A percentile compares a stretch with the other conserved stretches of the same genome.
These are phyloP conservation scores for Suricata suricatta DNA, from an alignment of 2,113 vertebrate genomes.

Conservation along the genomic window DNA sequence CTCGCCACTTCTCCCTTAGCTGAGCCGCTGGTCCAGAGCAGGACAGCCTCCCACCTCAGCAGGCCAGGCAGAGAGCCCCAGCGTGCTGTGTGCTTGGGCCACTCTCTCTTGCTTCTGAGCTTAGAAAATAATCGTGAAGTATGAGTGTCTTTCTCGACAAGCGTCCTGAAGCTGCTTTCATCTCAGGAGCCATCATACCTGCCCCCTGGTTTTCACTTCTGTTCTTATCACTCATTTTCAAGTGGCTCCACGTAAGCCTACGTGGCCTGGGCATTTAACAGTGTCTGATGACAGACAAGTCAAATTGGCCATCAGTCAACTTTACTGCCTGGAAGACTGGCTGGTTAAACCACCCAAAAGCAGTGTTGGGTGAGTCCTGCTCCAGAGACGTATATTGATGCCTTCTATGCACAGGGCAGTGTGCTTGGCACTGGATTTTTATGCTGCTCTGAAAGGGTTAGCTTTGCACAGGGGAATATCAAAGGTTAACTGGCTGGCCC, in stretches of 20 bases:
- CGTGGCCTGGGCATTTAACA: not conserved
- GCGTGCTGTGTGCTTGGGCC: not conserved
- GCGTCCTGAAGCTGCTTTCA: not conserved
- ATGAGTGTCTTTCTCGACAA: not conserved
- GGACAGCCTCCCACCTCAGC: not conserved
- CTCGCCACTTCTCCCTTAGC: not conserved
- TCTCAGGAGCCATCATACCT: not conserved
- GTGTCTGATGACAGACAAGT: not conserved
- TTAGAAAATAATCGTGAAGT: not conserved
- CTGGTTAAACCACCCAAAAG: not conserved
- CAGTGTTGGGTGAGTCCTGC: not conserved
- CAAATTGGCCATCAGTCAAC: not conserved
- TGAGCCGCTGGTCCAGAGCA: not conserved
- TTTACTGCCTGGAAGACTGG: not conserved
- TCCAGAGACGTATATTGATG: accelerated
- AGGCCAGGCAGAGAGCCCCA: not conserved
- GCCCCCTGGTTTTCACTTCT: not conserved
- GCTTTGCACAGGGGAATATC: not conserved
- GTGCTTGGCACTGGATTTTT: not conserved
- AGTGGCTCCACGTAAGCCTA: not conserved
- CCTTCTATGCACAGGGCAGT: not conserved
- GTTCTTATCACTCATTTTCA: not conserved
- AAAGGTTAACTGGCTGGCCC: not conserved
- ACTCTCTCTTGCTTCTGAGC: not conserved
- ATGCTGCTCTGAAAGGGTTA: not conserved